Evolutionary conservation across 2,113 vertebrate species (phyloP).

Genomic region (Xiphorhynchus elegans): DNA sequence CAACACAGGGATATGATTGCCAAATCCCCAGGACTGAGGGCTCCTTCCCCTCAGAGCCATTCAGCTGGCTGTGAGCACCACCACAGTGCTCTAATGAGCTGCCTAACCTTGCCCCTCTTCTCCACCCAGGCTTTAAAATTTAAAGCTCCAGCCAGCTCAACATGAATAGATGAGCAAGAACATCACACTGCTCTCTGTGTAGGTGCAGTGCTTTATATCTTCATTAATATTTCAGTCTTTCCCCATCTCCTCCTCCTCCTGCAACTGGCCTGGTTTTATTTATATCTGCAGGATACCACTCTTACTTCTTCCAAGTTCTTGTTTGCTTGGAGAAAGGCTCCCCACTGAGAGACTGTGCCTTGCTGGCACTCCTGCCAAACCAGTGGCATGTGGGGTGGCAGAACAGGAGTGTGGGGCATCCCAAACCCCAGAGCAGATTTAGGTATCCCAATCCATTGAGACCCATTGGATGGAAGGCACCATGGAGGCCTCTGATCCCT

Average conservation of each 20-base stretch:
- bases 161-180: conserved; percentile 63
- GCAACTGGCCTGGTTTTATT: conserved; percentile 68
- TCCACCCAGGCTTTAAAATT: conserved; percentile 63
- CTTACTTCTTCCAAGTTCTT: background rate
- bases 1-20: rapidly evolving
- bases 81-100: conserved; percentile 13
- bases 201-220: conserved; percentile 72
- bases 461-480: rapidly evolving
- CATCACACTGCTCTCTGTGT: conserved; percentile 57
- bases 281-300: conserved; percentile 51
- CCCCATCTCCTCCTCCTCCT: conserved; percentile 66
- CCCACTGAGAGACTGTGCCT: background rate
- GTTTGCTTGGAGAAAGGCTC: background rate
- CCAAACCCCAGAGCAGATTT: background rate
- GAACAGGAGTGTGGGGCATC: background rate
- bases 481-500: background rate
- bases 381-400: background rate
- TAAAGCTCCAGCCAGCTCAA: conserved; percentile 48
- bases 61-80: background rate
- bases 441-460: rapidly evolving
- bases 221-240: conserved; percentile 77
- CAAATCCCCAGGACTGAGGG: background rate
- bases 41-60: background rate
- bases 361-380: rapidly evolving
- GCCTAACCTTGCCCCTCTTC: conserved; percentile 31